These are phyloP conservation scores for Kryptolebias ocellatus DNA, from an alignment of 2,797 vertebrate species.

Conservation along the genomic window DNA sequence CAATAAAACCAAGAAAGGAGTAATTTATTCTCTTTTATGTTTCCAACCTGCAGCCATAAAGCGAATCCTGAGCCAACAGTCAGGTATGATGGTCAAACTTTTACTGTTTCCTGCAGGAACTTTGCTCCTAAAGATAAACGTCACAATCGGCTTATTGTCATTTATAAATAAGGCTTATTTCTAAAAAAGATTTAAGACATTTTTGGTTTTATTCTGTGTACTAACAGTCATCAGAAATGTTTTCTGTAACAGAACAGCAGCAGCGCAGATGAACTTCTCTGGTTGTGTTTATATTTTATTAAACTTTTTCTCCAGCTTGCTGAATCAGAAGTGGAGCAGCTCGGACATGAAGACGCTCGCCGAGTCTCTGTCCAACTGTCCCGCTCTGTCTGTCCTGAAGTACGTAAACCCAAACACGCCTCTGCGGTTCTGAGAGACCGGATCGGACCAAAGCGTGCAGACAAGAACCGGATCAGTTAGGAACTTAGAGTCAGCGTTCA, in stretches of 20 bases:
- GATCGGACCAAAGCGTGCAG: too few relatives aligned
- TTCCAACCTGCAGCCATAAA: slow-evolving; percentile 39
- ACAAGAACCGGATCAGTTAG: not conserved
- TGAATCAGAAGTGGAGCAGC: slow-evolving; percentile 71
- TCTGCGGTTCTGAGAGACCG: not conserved
- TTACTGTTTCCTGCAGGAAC: slow-evolving; percentile 19
- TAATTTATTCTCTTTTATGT: not conserved
- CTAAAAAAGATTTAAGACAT: too few relatives aligned
- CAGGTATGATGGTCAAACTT: slow-evolving; percentile 51
- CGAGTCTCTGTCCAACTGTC: slow-evolving; percentile 68
- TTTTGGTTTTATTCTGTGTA: too few relatives aligned
- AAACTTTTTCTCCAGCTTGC: slow-evolving; percentile 48
- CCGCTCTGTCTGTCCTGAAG: slow-evolving; percentile 81
- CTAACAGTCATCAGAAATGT: not conserved
- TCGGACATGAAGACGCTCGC: slow-evolving; percentile 59
- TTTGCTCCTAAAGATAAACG: slow-evolving; percentile 7
- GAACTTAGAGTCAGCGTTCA: too few relatives aligned
- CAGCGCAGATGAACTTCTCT: too few relatives aligned
- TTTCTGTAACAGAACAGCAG: too few relatives aligned
- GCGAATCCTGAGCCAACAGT: slow-evolving; percentile 25
- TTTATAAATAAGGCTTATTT: too few relatives aligned
- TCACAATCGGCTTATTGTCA: too few relatives aligned
- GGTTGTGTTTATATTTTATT: not conserved
- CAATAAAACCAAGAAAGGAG: slow-evolving; percentile 1
- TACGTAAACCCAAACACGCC: slow-evolving; percentile 70